A percentile compares a stretch with the other conserved stretches of the same genome.
Conservation (phyloP, 2,113 vertebrate genomes). For the Pipa parva region DNA sequence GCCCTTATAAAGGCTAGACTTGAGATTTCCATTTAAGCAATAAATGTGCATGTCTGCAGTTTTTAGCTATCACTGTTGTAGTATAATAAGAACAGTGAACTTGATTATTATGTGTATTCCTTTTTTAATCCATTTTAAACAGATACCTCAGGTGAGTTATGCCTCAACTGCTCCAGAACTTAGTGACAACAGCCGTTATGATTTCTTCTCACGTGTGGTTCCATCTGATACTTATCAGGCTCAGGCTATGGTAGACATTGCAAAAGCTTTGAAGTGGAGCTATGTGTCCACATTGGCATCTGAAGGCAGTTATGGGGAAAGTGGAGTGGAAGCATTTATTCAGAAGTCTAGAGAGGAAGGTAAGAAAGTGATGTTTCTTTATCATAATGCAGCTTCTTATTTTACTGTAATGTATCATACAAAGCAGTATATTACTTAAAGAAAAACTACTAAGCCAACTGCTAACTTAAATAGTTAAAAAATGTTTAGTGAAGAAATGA, state of each 20-base stretch:
- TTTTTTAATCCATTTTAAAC: background rate
- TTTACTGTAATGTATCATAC: background rate
- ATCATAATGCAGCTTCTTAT: background rate
- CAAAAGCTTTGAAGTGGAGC: constrained; percentile 91
- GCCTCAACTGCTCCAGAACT: constrained; percentile 91
- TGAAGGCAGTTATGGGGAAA: constrained; percentile 91
- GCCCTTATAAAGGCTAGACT: too few relatives aligned
- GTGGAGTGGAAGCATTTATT: constrained; percentile 90
- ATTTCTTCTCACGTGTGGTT: constrained; percentile 93
- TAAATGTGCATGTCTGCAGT: too few relatives aligned
- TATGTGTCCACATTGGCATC: constrained; percentile 94
- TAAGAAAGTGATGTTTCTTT: constrained; percentile 59
- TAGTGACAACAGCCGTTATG: constrained; percentile 93
- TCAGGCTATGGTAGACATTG: constrained; percentile 95
- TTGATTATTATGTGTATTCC: too few relatives aligned
- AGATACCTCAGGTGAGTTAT: constrained; percentile 97
- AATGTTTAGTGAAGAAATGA: too few relatives aligned
- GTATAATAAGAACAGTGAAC: too few relatives aligned
- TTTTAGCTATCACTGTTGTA: too few relatives aligned
- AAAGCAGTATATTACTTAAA: background rate
- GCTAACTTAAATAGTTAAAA: too few relatives aligned
- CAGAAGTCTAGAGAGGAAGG: constrained; percentile 92
- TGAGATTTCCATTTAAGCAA: too few relatives aligned
- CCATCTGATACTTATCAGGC: constrained; percentile 93
- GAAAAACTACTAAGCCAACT: too few relatives aligned